Percentiles rank a stretch among this genome's conserved stretches.
These are phyloP conservation scores for Phalacrocorax brasilianus DNA, from an alignment of 2,113 vertebrate species.

Conservation along the genomic window DNA sequence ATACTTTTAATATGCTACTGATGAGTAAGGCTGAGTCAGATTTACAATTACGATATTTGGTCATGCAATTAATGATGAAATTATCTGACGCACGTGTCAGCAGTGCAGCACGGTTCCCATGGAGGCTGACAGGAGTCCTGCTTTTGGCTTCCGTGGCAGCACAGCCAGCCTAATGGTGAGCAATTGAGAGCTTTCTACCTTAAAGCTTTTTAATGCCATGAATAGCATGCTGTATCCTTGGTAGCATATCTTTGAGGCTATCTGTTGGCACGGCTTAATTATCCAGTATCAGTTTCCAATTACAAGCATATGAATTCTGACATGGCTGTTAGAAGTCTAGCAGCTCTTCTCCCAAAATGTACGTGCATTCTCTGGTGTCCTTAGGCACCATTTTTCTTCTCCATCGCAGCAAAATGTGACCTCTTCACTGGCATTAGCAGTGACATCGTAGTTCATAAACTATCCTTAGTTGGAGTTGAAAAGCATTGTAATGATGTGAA, in stretches of 20 bases:
- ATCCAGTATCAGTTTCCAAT: slow-evolving; percentile 7
- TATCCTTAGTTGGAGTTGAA: not conserved
- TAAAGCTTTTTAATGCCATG: not conserved
- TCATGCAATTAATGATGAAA: slow-evolving; percentile 28
- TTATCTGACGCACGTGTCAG: not conserved
- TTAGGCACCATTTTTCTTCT: not conserved
- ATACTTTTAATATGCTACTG: not conserved
- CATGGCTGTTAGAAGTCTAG: slow-evolving; percentile 12
- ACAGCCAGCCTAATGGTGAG: slow-evolving; percentile 4
- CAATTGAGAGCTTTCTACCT: not conserved
- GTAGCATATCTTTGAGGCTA: slow-evolving; percentile 31
- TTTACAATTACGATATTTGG: slow-evolving; percentile 35
- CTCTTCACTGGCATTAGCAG: slow-evolving; percentile 10
- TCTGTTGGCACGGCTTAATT: slow-evolving; percentile 37
- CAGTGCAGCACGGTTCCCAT: not conserved
- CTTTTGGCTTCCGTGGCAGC: not conserved
- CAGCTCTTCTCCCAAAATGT: not conserved
- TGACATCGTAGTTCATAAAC: slow-evolving; percentile 22
- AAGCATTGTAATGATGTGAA: slow-evolving; percentile 9
- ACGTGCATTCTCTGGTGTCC: not conserved
- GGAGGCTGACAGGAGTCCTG: not conserved
- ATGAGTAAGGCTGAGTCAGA: slow-evolving; percentile 36
- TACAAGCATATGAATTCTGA: slow-evolving; percentile 21
- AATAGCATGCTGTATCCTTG: slow-evolving; percentile 39
- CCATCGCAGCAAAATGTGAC: slow-evolving; percentile 3